Evolutionary conservation across 1,140 invertebrate species (phyloP).

Genomic region (Zaprionus vittiger): DNA sequence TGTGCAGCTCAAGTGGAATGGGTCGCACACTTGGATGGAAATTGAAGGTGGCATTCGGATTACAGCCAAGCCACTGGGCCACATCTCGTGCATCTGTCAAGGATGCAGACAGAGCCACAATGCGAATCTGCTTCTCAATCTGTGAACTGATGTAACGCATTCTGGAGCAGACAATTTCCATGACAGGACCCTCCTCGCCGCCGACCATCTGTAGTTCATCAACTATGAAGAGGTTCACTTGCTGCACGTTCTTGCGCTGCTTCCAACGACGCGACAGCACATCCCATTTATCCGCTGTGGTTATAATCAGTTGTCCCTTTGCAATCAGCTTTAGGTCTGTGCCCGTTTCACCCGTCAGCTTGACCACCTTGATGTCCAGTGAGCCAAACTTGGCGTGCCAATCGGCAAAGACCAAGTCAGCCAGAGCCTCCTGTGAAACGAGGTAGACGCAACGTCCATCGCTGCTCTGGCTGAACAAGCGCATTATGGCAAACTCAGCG

Average conservation of each 20-base stretch:
- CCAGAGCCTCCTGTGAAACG: constrained; percentile 95
- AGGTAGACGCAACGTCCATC: constrained; percentile 95
- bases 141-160: constrained; percentile 99
- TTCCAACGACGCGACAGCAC: constrained; percentile 99
- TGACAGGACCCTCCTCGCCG: constrained; percentile 94
- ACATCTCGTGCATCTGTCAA: constrained; percentile 98
- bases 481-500: constrained; percentile 97
- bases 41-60: constrained; percentile 97
- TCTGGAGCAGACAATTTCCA: constrained; percentile 98
- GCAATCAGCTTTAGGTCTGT: constrained; percentile 97
- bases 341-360: constrained; percentile 98
- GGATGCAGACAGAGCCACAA: constrained; percentile 97
- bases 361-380: constrained; percentile 88
- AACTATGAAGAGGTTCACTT: constrained; percentile 98
- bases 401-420: constrained; percentile 95
- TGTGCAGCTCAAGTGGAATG: constrained; percentile 96
- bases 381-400: constrained; percentile 96
- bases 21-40: constrained; percentile 99
- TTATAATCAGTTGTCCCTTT: constrained; percentile 97
- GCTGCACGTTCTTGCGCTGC: constrained; percentile 98
- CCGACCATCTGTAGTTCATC: constrained; percentile 98
- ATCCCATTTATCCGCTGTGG: constrained; percentile 99
- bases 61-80: constrained; percentile 98
- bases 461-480: constrained; percentile 91
- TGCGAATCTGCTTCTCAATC: constrained; percentile 96